Conservation (phyloP, 2,888 invertebrate genomes). For the Phalera bucephala region DNA sequence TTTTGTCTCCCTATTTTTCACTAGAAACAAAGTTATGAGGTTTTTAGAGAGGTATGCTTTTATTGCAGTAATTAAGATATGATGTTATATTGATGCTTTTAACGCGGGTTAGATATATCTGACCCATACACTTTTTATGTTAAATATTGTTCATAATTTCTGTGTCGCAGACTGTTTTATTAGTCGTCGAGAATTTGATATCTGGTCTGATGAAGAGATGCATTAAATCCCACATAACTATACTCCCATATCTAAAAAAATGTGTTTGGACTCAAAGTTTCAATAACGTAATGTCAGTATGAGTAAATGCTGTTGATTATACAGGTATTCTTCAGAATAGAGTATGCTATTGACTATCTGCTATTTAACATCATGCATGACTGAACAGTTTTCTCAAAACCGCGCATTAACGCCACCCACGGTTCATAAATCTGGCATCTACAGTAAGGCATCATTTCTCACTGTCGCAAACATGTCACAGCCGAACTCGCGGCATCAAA, state of each 20-base stretch:
- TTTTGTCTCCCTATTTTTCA: constrained; percentile 67
- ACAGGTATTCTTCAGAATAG: no score
- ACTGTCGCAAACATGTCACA: constrained; percentile 48
- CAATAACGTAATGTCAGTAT: no score
- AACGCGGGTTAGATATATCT: constrained; percentile 53
- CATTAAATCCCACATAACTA: neutral
- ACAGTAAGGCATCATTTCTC: constrained; percentile 34
- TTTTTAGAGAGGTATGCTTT: constrained; percentile 68
- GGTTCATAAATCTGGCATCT: constrained; percentile 16
- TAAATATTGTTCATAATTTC: constrained; percentile 42
- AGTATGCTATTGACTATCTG: no score
- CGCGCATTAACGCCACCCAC: neutral
- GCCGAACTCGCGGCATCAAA: constrained; percentile 43
- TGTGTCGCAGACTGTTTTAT: constrained; percentile 17
- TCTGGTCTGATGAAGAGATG: constrained; percentile 12
- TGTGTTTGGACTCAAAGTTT: neutral
- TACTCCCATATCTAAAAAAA: neutral
- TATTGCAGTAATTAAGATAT: constrained; percentile 79
- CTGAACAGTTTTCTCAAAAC: no score
- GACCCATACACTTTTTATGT: constrained; percentile 38
- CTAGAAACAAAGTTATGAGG: constrained; percentile 66
- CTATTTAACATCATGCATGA: no score
- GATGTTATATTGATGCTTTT: constrained; percentile 69
- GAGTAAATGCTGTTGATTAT: no score
- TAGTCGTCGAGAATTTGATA: constrained; percentile 22